Evolutionary conservation across 2,888 invertebrate genomes (phyloP), one percentile per base, ranked within the genome.

Genomic region (Folsomia candida): DNA sequence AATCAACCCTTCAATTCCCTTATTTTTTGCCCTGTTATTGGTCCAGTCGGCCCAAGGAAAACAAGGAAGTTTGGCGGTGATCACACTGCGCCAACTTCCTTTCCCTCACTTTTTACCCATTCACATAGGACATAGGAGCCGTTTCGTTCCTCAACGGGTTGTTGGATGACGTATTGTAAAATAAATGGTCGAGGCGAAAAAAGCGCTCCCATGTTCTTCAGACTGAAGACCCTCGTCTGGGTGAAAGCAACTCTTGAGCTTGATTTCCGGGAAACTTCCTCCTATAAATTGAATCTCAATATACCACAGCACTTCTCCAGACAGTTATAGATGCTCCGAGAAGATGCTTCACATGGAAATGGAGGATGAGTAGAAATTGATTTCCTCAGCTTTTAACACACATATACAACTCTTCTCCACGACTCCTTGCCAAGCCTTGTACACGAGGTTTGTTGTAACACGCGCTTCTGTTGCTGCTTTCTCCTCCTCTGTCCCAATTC

Each of bases 191-290:
- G n/a, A n/a, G n/a, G n/a, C n/a, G n/a, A n/a, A n/a, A n/a, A n/a
- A n/a, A n/a, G n/a, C n/a, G n/a, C n/a, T n/a, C n/a, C n/a, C n/a
- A n/a, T n/a, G n/a, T n/a, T n/a, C n/a, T n/a, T n/a, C n/a, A n/a
- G n/a, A n/a, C 11, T 47, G 47, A 18, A 47, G 47, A 11, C 47
- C 9, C 18, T 9, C 9, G 47, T 47, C 47, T 47, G 47, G 18
- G 47, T 47, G 47, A 47, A 47, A 47, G 47, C 28, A 62, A 29
- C 62, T 62, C 62, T 62, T 62, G 29, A 62, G 62, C 37, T 62
- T 62, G 62, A 62, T 62, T 62, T 62, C 62, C 62, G 28, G 29
- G 22, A 62, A 62, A 62, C 64, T 64, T 64, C 64, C 64, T 64
- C 3, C 51, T 64, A 64, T 64, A 64, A 64, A 64, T 64, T 47